Evolutionary conservation across 2,888 invertebrate species (phyloP), one percentile per base, ranked within the genome.

Genomic region (Cabera pusaria): DNA sequence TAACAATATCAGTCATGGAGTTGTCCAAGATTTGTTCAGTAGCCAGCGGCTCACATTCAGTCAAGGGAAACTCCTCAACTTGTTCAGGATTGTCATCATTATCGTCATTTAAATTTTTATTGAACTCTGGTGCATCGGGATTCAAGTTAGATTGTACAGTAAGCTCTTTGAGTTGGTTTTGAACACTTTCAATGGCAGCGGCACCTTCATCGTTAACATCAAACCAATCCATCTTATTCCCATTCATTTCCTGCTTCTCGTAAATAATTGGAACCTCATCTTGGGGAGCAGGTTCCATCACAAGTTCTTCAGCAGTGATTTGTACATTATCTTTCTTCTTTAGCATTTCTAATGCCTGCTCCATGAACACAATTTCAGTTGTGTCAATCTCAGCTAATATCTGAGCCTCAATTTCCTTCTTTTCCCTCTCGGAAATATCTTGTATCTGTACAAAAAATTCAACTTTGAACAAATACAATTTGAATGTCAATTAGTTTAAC

Each of bases 321-420:
- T 61, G 26, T 3, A 14, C 14, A 4, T 36, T 64, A 46, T 77
- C 90, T 80, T 66, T 80, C 44, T 94, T 90, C 35, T 87, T 84
- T 4, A 97, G 82, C 68, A 94, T 91, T 28, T 91, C 76, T 28
- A 97, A 76, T 6, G 98, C 98, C 79, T 96, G 93, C 68, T 97
- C 93, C 50, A 97, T 92, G 66, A 95, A 98, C 57, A 95, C 93
- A 61, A 93, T 91, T 83, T 98, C 98, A 1, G 97, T 95, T 59
- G 93, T 93, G 50, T 93, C 91, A 53, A 93, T 92, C 68, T 94
- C 93, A 29, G 93, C 92, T 54, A 92, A 59, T 32, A 93, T 82
- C 65, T 93, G 93, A 2, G 72, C 69, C 49, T 90, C 63, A 29
- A 97, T 86, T 68, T 96, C 95, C 2, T 61, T 66, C 34, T 91